phyloP scores from a whole-genome alignment of 2,888 invertebrate species.

The Agonum fuliginosum region DNA sequence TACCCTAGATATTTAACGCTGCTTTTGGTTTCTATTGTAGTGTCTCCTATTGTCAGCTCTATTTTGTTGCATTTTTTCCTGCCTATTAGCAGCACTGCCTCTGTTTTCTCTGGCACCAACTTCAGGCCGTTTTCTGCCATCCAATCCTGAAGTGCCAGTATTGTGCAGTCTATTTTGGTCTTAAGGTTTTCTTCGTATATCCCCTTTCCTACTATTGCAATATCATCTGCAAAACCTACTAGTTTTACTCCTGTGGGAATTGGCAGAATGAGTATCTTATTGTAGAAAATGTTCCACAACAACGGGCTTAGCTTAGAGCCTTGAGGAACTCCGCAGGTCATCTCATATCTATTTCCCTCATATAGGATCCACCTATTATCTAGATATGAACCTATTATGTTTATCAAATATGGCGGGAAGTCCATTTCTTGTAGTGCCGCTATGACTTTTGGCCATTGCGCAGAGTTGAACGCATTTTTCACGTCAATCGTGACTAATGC shows the following conservation, averaged over 20 bases:
- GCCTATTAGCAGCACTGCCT: background rate
- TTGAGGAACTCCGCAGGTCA: slow-evolving; percentile 19
- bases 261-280: background rate
- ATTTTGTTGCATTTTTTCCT: background rate
- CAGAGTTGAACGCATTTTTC: background rate
- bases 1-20: slow-evolving; percentile 6
- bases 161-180: background rate
- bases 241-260: background rate
- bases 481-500: background rate
- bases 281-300: slow-evolving; percentile 16
- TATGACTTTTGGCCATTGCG: background rate
- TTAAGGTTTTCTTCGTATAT: background rate
- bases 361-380: background rate
- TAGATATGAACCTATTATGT: background rate
- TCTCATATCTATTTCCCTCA: background rate
- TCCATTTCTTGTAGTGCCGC: background rate
- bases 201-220: background rate
- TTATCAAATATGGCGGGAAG: background rate
- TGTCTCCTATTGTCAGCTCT: background rate
- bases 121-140: background rate
- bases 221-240: slow-evolving; percentile 5
- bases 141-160: background rate
- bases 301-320: background rate
- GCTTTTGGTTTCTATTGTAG: background rate
- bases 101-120: slow-evolving; percentile 3